These are phyloP conservation scores for Oncopodura yosiiana DNA, from an alignment of 1,140 invertebrate genomes.

Conservation along the genomic window DNA sequence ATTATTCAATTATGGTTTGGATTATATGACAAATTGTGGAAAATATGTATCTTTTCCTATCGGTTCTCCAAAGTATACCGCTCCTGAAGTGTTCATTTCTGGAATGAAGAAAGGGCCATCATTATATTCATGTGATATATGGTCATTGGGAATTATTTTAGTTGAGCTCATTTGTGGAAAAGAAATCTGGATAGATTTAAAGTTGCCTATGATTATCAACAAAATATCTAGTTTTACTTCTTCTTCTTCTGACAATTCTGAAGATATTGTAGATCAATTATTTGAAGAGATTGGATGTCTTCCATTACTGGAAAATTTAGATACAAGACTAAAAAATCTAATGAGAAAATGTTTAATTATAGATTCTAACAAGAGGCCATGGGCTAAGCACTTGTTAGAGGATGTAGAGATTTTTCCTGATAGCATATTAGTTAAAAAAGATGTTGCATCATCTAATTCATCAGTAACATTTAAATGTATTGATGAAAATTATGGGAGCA, in stretches of 20 bases:
- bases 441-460: no score
- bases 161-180: slow-evolving; percentile 58
- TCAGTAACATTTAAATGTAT: no score
- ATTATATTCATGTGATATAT: slow-evolving; percentile 56
- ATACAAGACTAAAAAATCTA: slow-evolving; percentile 19
- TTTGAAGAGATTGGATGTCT: background rate
- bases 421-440: background rate
- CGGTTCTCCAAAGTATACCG: slow-evolving; percentile 73
- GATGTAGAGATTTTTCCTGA: slow-evolving; percentile 11
- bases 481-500: no score
- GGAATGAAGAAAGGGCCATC: slow-evolving; percentile 37
- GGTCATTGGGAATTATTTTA: slow-evolving; percentile 81
- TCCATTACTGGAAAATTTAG: slow-evolving; percentile 12
- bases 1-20: slow-evolving; percentile 84
- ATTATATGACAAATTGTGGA: slow-evolving; percentile 78
- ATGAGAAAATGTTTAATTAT: slow-evolving; percentile 35
- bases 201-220: slow-evolving; percentile 58
- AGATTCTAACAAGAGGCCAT: slow-evolving; percentile 30
- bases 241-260: background rate
- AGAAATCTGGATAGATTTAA: slow-evolving; percentile 57
- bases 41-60: slow-evolving; percentile 82
- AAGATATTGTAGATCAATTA: background rate
- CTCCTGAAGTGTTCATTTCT: slow-evolving; percentile 70
- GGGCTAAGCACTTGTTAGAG: slow-evolving; percentile 17
- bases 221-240: slow-evolving; percentile 54